Base-by-base conservation (phyloP, 2,888 invertebrate genomes). In the Cephus spinipes region DNA sequence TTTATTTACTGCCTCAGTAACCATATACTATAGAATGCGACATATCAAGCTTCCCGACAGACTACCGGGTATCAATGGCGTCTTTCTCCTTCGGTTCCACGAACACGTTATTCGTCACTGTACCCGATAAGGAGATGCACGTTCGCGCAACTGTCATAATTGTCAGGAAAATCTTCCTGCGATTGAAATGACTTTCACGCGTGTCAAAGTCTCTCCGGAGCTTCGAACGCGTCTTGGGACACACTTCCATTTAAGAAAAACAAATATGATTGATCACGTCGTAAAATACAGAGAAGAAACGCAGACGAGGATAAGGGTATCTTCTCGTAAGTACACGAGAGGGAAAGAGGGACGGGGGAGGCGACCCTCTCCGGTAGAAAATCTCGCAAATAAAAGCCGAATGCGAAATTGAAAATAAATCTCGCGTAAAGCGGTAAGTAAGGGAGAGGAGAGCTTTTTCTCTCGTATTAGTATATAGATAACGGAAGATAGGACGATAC, bases 1-100 rank as follows among this genome's bases (percentile, higher is more conserved):
- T 89, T 90, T 89, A 90, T 89, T 89, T 89, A 89, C 89, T 88
- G 87, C 87, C 55, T 55, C 55, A 55, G 55, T 55, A 55, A 55
- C 40, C 40, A 40, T 40, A 40, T 23, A 40, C 55, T 23, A 9
- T 55, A 55, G 55, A 55, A 55, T 23, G 55, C 55, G 55, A 55
- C 55, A 2, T 23, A 23, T 55, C 15, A 55, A 55, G 55, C 55
- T 55, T 55, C 55, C 9, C 9, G 55, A 23, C 55, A 55, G 55
- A 55, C 55, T 55, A 23, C 23, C 55, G 12, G 35, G 9, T 55
- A 55, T 55, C 55, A 55, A 23, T 23, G 23, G 55, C 23, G 9
- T 23, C 55, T 55, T 55, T 55, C 23, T 55, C 23, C 9, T 9
- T 9, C 9, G 55, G 9, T 9, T 23, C 55, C 0, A 9, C 15